Conservation (phyloP, 1,140 invertebrate species). For the Apis laboriosa region DNA sequence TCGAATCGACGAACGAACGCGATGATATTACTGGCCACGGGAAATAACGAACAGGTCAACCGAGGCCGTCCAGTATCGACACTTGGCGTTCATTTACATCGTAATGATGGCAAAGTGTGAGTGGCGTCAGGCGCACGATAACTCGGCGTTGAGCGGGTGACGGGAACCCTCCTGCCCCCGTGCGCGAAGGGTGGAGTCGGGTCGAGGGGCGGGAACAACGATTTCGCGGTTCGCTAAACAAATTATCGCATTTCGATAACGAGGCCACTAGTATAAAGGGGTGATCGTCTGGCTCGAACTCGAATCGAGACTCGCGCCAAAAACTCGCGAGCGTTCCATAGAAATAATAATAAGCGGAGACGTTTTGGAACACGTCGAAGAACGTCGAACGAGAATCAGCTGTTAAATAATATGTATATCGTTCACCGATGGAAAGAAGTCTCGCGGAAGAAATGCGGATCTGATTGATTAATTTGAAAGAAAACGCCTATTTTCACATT, state of each 20-base stretch:
- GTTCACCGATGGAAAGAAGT: too few relatives aligned
- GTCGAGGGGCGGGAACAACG: conserved; percentile 32
- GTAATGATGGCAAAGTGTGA: conserved; percentile 67
- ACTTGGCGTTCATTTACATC: conserved; percentile 66
- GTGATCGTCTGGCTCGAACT: not conserved
- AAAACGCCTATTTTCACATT: too few relatives aligned
- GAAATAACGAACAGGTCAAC: conserved; percentile 63
- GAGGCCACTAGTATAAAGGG: conserved; percentile 61
- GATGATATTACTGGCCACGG: conserved; percentile 44
- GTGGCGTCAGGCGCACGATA: conserved; percentile 63
- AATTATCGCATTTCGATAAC: conserved; percentile 71
- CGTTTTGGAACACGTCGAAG: too few relatives aligned
- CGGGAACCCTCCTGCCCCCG: not conserved
- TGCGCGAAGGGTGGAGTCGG: not conserved
- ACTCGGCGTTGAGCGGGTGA: conserved; percentile 40
- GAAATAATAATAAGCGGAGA: too few relatives aligned
- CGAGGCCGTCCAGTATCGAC: conserved; percentile 56
- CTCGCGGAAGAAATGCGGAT: too few relatives aligned
- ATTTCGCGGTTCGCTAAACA: conserved; percentile 67
- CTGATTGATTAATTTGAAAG: too few relatives aligned
- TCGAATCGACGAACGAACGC: not conserved
- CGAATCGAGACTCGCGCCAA: not conserved
- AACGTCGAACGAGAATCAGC: too few relatives aligned
- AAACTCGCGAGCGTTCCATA: not conserved
- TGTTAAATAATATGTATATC: too few relatives aligned